Percentiles rank a stretch among this genome's conserved stretches.
Conservation (phyloP, 1,140 invertebrate genomes). For the Berghia stephanieae region DNA sequence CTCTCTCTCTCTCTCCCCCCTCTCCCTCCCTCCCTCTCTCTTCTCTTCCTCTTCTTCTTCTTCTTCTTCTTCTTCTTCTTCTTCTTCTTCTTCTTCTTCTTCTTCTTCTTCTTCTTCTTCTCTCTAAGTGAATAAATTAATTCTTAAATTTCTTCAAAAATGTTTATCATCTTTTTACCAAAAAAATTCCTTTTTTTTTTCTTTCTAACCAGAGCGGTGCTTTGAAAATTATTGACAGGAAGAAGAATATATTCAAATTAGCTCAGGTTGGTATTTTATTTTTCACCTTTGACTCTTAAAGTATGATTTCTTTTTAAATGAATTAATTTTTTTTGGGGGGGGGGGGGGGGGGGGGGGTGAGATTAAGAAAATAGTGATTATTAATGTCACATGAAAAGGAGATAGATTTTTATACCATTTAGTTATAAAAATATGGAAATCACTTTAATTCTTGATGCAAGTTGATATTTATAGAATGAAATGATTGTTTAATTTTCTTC, state of each 20-base stretch:
- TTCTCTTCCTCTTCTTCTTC: not conserved
- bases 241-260: conserved; percentile 58
- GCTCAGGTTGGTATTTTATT: conserved; percentile 8
- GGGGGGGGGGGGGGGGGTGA: no score
- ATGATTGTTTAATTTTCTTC: no score
- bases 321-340: no score
- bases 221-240: conserved; percentile 93
- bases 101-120: not conserved
- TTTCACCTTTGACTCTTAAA: not conserved
- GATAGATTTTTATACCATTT: no score
- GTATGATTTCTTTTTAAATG: not conserved
- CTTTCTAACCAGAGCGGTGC: conserved; percentile 82
- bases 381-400: no score
- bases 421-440: no score
- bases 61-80: not conserved
- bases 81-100: not conserved
- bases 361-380: no score
- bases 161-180: not conserved
- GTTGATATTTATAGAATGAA: no score
- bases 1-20: not conserved
- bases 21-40: not conserved
- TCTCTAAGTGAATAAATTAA: not conserved
- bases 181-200: conserved; percentile 8
- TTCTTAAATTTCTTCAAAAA: not conserved
- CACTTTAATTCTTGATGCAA: no score